Evolutionary conservation across 2,888 invertebrate genomes (phyloP), one percentile per base, ranked within the genome.

Genomic region (Troides helena): DNA sequence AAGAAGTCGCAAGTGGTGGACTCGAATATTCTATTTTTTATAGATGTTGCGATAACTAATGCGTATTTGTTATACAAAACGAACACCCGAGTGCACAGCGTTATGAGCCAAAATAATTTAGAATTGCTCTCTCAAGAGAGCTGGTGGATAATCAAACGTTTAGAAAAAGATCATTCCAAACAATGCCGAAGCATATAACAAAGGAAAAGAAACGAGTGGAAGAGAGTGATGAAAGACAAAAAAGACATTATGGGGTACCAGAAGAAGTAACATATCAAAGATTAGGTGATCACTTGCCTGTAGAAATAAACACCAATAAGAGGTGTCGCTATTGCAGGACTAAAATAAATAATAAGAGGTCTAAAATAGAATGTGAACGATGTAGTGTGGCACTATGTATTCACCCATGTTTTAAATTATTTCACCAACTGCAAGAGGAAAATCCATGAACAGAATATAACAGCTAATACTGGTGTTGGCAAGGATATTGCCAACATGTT

Each of bases 21-120:
- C 73, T 18, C 69, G 77, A 3, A 74, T 78, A 39, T 78, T 79
- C 68, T 79, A 77, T 62, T 79, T 78, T 67, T 77, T 18, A 23
- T 75, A 36, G 77, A 78, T 67, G 70, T 74, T 60, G 68, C 73
- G 50, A 72, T 77, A 7, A 76, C 77, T 58, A 78, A 78, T 69
- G 69, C 76, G 57, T 77, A 65, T 68, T 65, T 76, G 59, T 71
- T 77, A 62, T 74, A 76, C 70, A 72, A 64, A 70, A 65, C 62
- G 57, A 72, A 67, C 21, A 46, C 65, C 17, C 73, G 69, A 60
- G 66, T 69, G 43, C 72, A 68, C 62, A 75, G 73, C 61, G 72
- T 78, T 57, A 68, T 73, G 62, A 72, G 72, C 62, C 67, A 77
- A 43, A 63, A 63, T 74, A 78, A 73, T 78, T 77, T 65, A 72